Percentiles rank a stretch among this genome's conserved stretches.
Evolutionary conservation across 37 sponge, comb jelly and placozoan species (phyloP).

Genomic region (Geodia barretti): DNA sequence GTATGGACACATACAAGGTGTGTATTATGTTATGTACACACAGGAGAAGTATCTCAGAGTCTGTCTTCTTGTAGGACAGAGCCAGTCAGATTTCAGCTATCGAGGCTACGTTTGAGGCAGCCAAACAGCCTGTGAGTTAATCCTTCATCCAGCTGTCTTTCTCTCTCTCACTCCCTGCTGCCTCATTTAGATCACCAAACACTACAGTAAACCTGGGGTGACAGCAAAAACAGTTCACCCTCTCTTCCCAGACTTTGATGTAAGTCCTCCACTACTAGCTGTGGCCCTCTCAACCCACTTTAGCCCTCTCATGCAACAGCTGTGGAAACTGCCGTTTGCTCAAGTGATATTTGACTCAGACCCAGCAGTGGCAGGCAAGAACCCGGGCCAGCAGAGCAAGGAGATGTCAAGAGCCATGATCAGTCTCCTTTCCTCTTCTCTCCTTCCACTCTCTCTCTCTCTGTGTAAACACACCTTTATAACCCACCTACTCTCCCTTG

Average conservation of each 20-base stretch:
- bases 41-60: neutral
- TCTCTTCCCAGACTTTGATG: constrained; percentile 93
- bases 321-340: constrained; percentile 96
- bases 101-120: constrained; percentile 94
- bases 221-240: constrained; percentile 82
- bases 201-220: constrained; percentile 95
- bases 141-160: neutral
- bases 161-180: neutral
- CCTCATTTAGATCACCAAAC: constrained; percentile 68
- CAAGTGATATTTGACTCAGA: constrained; percentile 98
- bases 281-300: neutral
- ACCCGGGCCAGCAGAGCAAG: constrained; percentile 43
- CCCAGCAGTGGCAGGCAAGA: constrained; percentile 60
- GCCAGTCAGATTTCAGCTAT: constrained; percentile 98
- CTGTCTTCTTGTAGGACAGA: constrained; percentile 79
- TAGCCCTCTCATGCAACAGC: constrained; percentile 32
- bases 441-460: neutral
- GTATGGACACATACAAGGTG: constrained; percentile 91
- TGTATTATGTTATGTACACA: neutral
- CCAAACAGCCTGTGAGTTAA: constrained; percentile 84
- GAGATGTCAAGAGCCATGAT: constrained; percentile 95
- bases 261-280: constrained; percentile 13
- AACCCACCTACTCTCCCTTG: neutral
- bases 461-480: neutral
- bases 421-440: constrained; percentile 16